Percentiles rank a stretch among this genome's conserved stretches.
These are phyloP conservation scores for Hyposmocoma kahamanoa DNA, from an alignment of 1,140 invertebrate genomes.

Conservation along the genomic window DNA sequence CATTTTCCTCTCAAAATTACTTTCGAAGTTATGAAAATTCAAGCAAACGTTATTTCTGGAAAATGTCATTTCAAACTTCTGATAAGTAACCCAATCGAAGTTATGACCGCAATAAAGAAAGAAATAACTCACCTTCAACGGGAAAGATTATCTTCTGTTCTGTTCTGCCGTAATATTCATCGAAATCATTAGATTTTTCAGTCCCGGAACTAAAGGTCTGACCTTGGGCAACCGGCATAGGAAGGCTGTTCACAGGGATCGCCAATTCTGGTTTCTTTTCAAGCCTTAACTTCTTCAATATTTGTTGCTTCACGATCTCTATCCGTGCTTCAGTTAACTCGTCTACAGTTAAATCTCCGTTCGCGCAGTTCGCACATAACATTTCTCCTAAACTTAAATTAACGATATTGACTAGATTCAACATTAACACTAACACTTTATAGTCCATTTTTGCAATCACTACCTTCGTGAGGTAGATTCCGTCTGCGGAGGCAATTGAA, in stretches of 20 bases:
- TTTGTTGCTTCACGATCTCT: constrained; percentile 88
- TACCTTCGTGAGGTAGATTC: no score
- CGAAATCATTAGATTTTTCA: constrained; percentile 70
- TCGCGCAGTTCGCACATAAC: constrained; percentile 52
- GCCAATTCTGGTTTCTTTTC: constrained; percentile 78
- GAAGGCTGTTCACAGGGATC: constrained; percentile 75
- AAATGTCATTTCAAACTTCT: no score
- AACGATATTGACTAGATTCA: constrained; percentile 43
- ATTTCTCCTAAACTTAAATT: constrained; percentile 36
- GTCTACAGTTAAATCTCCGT: constrained; percentile 34
- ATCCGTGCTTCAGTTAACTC: constrained; percentile 75
- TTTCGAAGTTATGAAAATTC: no score
- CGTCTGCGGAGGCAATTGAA: constrained; percentile 49
- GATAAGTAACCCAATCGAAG: no score
- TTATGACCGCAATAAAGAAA: no score
- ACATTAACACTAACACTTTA: constrained; percentile 34
- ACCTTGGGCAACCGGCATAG: constrained; percentile 81
- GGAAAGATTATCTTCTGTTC: constrained; percentile 87
- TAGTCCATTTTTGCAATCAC: constrained; percentile 28
- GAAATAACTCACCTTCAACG: constrained; percentile 76
- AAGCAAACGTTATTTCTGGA: no score
- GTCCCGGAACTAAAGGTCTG: constrained; percentile 59
- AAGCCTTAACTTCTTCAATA: constrained; percentile 83
- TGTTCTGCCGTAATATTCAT: constrained; percentile 86
- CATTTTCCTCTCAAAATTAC: no score